phyloP scores from a whole-genome alignment of 2,797 vertebrate genomes.

The Heliangelus exortis region DNA sequence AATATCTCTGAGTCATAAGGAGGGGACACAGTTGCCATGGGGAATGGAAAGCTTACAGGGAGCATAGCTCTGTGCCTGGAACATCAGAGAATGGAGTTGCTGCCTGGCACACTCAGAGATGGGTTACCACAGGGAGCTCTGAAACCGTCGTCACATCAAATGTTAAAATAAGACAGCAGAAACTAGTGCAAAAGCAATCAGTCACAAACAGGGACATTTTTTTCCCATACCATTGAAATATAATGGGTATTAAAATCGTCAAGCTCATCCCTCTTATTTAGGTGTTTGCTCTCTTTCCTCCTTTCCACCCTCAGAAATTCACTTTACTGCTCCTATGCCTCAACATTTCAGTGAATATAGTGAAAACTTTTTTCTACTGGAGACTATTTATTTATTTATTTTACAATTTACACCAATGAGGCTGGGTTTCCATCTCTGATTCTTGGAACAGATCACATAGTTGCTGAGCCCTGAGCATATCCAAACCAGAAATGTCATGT shows the following conservation, averaged over 20 bases:
- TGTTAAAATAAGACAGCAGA: background rate
- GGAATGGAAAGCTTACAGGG: background rate
- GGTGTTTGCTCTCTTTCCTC: background rate
- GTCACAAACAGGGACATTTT: background rate
- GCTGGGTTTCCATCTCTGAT: background rate
- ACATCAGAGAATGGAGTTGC: background rate
- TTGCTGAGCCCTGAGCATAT: background rate
- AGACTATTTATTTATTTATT: background rate
- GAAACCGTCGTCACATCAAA: background rate
- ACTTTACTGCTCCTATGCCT: background rate
- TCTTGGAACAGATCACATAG: background rate
- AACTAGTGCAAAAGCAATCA: background rate
- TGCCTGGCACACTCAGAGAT: fast-evolving
- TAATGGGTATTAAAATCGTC: background rate
- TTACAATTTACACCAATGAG: background rate
- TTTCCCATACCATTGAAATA: background rate
- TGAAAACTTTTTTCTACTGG: background rate
- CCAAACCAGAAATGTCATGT: background rate
- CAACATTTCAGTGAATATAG: background rate
- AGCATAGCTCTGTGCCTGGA: background rate
- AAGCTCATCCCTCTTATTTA: background rate
- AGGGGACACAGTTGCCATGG: background rate
- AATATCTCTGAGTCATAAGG: background rate
- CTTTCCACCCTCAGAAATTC: background rate
- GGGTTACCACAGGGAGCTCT: background rate